Evolutionary conservation across 2,113 vertebrate species (phyloP), one percentile per base, ranked within the genome.

Genomic region (Ammospiza caudacuta): DNA sequence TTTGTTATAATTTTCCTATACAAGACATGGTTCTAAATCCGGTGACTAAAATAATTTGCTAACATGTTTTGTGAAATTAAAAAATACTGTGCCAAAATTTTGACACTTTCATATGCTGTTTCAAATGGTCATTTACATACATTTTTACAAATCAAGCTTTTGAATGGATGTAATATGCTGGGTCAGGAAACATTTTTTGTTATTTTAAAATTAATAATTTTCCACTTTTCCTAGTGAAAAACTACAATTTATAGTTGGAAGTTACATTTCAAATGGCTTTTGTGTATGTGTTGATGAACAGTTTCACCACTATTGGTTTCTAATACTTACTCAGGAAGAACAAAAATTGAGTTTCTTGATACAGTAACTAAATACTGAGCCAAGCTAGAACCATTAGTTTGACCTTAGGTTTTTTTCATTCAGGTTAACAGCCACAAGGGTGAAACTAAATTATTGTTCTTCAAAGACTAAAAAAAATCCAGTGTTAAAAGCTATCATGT

Each of bases 41-140:
- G 6, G 35, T 93, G 90, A 89, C 74, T 87, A 74, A 96, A 87
- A 96, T 73, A 85, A 86, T 78, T 87, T 93, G 75, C 84, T 94
- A 80, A 88, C 9, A 37, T 93, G 66, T 95, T 94, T 91, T 92
- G 66, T 92, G 96, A 97, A 96, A 92, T 89, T 75, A 92, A 68
- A 85, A 52, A 72, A 83, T 92, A 89, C 91, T 95, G 23, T 91
- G 49, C 43, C 41, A 78, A 89, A 96, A 94, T 89, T 88, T 51
- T 95, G 78, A 77, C 72, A 80, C 20, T 46, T 63, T 89, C 37
- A 29, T 37, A 37, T 75, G 57, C 44, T 92, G 54, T 90, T 96
- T 66, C 62, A 66, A 96, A 58, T 79, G 81, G 47, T 78, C 80
- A 64, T 52, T 83, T 85, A 64, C 11, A 57, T 87, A 72, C 10